Percentiles rank a stretch among this genome's conserved stretches.
Evolutionary conservation across 2,797 vertebrate genomes (phyloP).

Genomic region (Clangula hyemalis): DNA sequence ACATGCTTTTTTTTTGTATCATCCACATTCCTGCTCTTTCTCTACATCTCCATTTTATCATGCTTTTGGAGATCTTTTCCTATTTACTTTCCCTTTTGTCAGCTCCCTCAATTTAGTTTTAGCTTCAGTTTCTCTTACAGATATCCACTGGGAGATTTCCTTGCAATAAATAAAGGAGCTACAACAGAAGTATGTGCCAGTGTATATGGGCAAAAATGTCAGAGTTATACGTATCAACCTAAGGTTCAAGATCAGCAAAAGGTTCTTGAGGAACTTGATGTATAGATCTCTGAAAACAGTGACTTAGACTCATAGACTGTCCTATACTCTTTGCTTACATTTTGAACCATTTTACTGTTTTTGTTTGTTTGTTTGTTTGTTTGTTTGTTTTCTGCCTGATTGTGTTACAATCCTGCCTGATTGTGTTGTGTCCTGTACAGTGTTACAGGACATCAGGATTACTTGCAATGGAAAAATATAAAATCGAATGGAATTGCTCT

Average conservation of each 20-base stretch:
- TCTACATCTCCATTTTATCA: not conserved
- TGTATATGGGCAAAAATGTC: not conserved
- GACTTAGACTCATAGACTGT: not conserved
- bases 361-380: too few species aligned
- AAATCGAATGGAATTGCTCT: not conserved
- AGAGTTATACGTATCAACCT: not conserved
- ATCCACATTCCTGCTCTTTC: not conserved
- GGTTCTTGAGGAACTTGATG: not conserved
- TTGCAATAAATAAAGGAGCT: not conserved
- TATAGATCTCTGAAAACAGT: not conserved
- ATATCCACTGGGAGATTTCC: not conserved
- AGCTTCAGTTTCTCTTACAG: not conserved
- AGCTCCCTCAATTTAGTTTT: not conserved
- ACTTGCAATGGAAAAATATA: not conserved
- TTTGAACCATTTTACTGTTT: not conserved
- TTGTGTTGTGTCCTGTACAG: accelerated
- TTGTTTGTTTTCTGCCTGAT: not conserved
- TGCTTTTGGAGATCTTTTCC: not conserved
- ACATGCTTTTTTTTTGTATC: not conserved
- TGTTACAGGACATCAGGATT: not conserved
- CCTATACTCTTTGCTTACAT: not conserved
- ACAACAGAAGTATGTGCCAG: not conserved
- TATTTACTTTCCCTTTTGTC: not conserved
- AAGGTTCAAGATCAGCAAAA: not conserved
- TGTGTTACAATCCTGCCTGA: accelerated